Conservation (phyloP, 1,140 invertebrate genomes). For the Tachypleus tridentatus region DNA sequence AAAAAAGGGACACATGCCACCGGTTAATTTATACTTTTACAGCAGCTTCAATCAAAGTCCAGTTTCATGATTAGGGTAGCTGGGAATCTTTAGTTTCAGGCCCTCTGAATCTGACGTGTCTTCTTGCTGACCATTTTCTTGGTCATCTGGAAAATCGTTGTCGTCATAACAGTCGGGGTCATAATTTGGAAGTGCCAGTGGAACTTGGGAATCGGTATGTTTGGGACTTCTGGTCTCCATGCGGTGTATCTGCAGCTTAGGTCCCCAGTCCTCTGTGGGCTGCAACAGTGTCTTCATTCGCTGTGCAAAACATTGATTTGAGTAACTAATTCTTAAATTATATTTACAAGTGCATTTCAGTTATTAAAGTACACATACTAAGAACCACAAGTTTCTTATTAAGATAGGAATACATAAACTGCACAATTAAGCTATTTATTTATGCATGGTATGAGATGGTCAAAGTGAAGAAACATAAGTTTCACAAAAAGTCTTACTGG, state of each 20-base stretch:
- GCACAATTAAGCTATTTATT: too few species aligned
- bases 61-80: slow-evolving; percentile 9
- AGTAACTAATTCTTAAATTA: slow-evolving; percentile 14
- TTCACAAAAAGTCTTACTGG: too few species aligned
- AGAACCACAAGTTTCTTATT: too few species aligned
- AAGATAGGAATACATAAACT: too few species aligned
- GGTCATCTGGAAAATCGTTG: slow-evolving; percentile 14
- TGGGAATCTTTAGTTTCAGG: slow-evolving; percentile 15
- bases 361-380: too few species aligned
- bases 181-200: slow-evolving; percentile 23
- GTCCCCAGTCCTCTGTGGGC: slow-evolving; percentile 52
- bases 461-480: too few species aligned
- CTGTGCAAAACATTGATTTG: slow-evolving; percentile 30
- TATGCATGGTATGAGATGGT: too few species aligned
- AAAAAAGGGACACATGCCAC: too few species aligned
- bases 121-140: slow-evolving; percentile 11
- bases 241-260: slow-evolving; percentile 31
- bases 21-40: too few species aligned
- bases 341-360: too few species aligned
- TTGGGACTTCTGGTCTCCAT: slow-evolving; percentile 26
- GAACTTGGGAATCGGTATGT: slow-evolving; percentile 26
- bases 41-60: slow-evolving; percentile 10
- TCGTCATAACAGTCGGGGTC: slow-evolving; percentile 22
- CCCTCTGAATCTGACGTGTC: slow-evolving; percentile 17
- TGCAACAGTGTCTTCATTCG: slow-evolving; percentile 44